Evolutionary conservation across 1,140 invertebrate species (phyloP).

Genomic region (Eciton burchellii): DNA sequence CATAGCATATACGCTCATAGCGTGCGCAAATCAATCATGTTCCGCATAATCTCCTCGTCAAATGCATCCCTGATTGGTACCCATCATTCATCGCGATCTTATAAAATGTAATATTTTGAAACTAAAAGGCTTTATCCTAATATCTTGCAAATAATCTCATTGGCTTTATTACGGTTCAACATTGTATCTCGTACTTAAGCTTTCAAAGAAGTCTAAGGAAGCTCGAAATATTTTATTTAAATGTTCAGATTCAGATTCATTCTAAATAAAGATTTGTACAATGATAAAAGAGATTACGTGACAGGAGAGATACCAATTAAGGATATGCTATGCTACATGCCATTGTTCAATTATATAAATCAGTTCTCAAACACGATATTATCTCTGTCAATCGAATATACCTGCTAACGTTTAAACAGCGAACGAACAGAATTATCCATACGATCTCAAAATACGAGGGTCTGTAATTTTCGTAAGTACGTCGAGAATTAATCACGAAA

Average conservation of each 20-base stretch:
- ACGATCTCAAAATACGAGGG: conserved; percentile 1
- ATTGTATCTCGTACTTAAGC: background rate
- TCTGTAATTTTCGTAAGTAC: conserved; percentile 12
- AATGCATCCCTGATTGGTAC: conserved; percentile 25
- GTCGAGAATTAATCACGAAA: conserved; percentile 4
- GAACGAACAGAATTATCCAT: conserved; percentile 15
- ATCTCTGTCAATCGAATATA: background rate
- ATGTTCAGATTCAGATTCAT: background rate
- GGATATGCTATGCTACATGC: background rate
- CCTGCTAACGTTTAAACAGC: conserved; percentile 10
- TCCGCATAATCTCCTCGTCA: background rate
- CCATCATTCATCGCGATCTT: background rate
- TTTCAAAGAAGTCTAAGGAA: background rate
- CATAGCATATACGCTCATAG: background rate
- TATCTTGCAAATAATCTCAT: background rate
- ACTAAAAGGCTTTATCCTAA: conserved; percentile 4
- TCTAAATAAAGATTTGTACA: background rate
- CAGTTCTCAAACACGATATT: conserved; percentile 19
- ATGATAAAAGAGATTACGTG: background rate
- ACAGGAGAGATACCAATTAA: conserved; percentile 23
- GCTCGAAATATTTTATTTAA: background rate
- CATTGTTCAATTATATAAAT: conserved; percentile 25
- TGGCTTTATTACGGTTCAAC: background rate
- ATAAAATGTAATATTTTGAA: background rate
- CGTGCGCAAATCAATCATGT: conserved; percentile 16